These are phyloP conservation scores for Cydia strobilella DNA, from an alignment of 1,140 invertebrate genomes.

Conservation along the genomic window DNA sequence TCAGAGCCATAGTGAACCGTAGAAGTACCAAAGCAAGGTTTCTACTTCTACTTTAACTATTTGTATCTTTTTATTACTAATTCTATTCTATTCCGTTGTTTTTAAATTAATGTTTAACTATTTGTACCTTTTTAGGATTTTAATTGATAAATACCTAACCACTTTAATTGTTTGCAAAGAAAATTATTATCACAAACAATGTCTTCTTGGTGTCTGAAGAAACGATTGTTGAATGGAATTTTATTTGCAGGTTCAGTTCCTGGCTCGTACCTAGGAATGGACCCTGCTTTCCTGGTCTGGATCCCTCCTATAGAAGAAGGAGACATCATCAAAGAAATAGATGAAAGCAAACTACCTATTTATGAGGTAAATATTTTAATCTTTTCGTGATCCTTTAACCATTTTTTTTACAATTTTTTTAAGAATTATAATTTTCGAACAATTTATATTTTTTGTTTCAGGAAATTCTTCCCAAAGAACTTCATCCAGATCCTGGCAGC, in stretches of 20 bases:
- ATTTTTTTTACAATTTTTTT: no score
- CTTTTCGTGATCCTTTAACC: no score
- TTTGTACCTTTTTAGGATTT: no score
- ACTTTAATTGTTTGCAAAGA: no score
- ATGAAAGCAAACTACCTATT: slow-evolving; percentile 56
- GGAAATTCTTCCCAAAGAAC: slow-evolving; percentile 78
- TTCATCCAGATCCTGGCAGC: slow-evolving; percentile 78
- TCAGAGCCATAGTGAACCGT: no score
- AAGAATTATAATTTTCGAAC: no score
- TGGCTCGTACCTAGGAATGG: slow-evolving; percentile 90
- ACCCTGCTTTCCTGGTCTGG: slow-evolving; percentile 92
- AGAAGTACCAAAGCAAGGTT: no score
- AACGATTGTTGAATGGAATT: background rate
- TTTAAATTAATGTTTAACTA: no score
- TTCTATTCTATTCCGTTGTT: no score
- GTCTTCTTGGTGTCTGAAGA: background rate
- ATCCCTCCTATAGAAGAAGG: slow-evolving; percentile 88
- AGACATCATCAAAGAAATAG: slow-evolving; percentile 71
- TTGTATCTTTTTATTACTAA: no score
- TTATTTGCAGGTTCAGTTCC: slow-evolving; percentile 86
- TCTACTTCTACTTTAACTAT: no score
- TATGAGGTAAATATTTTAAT: slow-evolving; percentile 58
- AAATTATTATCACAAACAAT: no score
- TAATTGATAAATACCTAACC: background rate
- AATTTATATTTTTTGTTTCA: slow-evolving; percentile 41